phyloP scores from a whole-genome alignment of 2,888 invertebrate species.

The Schizotus pectinicornis region DNA sequence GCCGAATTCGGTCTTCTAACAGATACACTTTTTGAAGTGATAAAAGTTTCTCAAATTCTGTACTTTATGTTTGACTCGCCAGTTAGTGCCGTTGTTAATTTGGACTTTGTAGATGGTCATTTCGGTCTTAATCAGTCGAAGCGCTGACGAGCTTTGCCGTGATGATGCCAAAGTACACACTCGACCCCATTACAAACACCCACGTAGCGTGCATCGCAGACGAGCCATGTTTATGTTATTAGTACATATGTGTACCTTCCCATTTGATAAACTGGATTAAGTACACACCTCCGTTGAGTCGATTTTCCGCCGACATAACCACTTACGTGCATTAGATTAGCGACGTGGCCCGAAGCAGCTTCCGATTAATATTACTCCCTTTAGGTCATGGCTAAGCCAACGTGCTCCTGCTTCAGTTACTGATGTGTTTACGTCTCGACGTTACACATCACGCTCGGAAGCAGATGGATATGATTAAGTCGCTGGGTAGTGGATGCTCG shows the following conservation, averaged over 20 bases:
- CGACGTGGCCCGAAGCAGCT: conserved; percentile 41
- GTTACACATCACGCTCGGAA: conserved; percentile 18
- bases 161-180: neutral
- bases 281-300: conserved; percentile 30
- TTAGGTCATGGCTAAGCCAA: conserved; percentile 39
- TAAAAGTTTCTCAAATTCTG: too few species aligned
- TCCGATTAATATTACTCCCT: conserved; percentile 46
- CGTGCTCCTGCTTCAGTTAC: conserved; percentile 17
- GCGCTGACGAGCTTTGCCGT: too few species aligned
- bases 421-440: conserved; percentile 23
- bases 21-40: too few species aligned
- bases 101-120: too few species aligned
- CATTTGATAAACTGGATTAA: conserved; percentile 40
- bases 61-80: too few species aligned
- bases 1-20: too few species aligned
- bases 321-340: conserved; percentile 43
- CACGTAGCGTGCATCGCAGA: conserved; percentile 6
- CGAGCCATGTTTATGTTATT: conserved; percentile 21
- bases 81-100: too few species aligned
- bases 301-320: conserved; percentile 34
- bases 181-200: conserved; percentile 10
- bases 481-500: neutral
- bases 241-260: conserved; percentile 30
- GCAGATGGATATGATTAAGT: conserved; percentile 25
- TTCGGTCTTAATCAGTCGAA: too few species aligned